Evolutionary conservation across 2,113 vertebrate genomes (phyloP).

Genomic region (Calidris pygmaea): DNA sequence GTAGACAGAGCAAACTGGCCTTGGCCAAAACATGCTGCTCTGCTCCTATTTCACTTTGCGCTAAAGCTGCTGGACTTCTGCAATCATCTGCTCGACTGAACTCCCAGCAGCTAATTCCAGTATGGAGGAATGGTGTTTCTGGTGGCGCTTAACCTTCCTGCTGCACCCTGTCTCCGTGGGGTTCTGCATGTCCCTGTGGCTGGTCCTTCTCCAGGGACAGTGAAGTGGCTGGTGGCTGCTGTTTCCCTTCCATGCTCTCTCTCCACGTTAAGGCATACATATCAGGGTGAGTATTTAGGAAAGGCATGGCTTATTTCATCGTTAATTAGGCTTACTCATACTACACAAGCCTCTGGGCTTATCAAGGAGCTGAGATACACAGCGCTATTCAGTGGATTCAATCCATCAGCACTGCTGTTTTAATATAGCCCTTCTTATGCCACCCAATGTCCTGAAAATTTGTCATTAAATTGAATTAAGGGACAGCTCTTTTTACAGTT

Average conservation of each 20-base stretch:
- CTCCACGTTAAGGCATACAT: background rate
- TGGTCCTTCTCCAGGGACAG: background rate
- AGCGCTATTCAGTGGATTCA: background rate
- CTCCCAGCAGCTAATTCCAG: background rate
- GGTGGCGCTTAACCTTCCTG: background rate
- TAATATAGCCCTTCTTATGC: background rate
- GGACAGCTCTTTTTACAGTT: background rate
- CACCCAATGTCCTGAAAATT: background rate
- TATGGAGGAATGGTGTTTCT: background rate
- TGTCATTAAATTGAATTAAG: slow-evolving; percentile 33
- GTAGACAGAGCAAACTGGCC: background rate
- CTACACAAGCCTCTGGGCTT: background rate
- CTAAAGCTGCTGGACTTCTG: background rate
- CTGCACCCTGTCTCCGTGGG: background rate
- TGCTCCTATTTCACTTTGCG: background rate
- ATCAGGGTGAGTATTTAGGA: background rate
- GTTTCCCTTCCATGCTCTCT: background rate
- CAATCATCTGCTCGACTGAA: background rate
- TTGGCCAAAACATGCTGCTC: background rate
- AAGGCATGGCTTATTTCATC: background rate
- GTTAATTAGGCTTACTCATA: background rate
- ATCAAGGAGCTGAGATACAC: background rate
- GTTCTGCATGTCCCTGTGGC: background rate
- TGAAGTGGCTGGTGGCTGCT: background rate
- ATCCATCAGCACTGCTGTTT: background rate